phyloP scores from a whole-genome alignment of 2,797 vertebrate species.

The Coregonus sp. region DNA sequence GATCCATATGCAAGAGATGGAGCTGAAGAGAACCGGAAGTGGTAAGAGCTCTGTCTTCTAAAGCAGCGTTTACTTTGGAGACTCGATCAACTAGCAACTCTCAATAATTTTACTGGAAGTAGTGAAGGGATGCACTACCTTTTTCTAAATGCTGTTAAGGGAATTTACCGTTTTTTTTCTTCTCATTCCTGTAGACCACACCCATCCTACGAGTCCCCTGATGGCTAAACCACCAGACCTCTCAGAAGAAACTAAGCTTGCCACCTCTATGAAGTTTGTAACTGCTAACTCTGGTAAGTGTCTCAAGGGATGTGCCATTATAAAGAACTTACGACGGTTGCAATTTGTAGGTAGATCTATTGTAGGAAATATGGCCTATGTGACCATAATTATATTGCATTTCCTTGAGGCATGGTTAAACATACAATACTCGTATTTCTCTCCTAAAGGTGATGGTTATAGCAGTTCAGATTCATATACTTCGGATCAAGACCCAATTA shows the following conservation, averaged over 20 bases:
- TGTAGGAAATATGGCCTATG: neutral
- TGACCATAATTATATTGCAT: neutral
- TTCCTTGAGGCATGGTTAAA: neutral
- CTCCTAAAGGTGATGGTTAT: constrained; percentile 87
- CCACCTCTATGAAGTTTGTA: constrained; percentile 90
- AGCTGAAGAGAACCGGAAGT: constrained; percentile 93
- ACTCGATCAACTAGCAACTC: neutral
- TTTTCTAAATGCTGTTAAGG: neutral
- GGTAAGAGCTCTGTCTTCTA: constrained; percentile 72
- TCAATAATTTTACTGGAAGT: neutral
- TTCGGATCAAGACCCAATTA: constrained; percentile 93
- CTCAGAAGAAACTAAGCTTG: constrained; percentile 88
- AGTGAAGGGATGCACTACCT: neutral
- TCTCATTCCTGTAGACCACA: constrained; percentile 78
- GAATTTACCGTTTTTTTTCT: neutral
- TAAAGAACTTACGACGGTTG: neutral
- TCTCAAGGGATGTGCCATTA: neutral
- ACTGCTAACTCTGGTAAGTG: constrained; percentile 89
- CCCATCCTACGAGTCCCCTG: constrained; percentile 92
- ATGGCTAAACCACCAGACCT: constrained; percentile 89
- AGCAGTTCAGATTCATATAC: constrained; percentile 97
- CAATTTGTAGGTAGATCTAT: neutral
- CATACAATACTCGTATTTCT: neutral
- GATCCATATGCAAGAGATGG: constrained; percentile 99
- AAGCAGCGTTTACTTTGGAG: neutral